Base-by-base conservation (phyloP, 2,797 vertebrate genomes). In the Smutsia gigantea region DNA sequence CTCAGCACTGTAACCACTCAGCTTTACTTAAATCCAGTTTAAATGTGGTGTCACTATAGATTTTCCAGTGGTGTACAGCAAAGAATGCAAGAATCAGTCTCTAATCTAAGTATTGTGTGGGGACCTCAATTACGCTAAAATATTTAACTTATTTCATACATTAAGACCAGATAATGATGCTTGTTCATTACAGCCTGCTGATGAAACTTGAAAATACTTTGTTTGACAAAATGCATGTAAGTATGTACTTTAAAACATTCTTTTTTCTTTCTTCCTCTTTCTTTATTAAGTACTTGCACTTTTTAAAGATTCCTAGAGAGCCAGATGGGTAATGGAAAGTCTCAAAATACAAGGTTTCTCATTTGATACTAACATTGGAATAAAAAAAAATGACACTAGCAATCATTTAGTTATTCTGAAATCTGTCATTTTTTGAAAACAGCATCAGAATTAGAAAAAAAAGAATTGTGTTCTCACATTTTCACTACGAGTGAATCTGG, bases 391-490 rank as follows among this genome's bases (percentile, higher is more conserved):
- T 74, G 69, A 96, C 66, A 61, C 34, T 87, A 84, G 69, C 55
- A 93, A 96, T 93, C 92, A 97, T 97, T 97, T 94, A 90, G 79
- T 93, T 82, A 61, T 95, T 93, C 93, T 95, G 78, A 98, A 97
- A 97, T 64, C 91, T 96, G 94, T 95, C 83, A 84, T 59, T 79
- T 95, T 91, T 95, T 77, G 68, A 90, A 93, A 96, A 77, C 85
- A 77, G 77, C n/a, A 84, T 68, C 77, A 77, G 77, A 92, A 87
- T 96, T 89, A 94, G 86, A 89, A 96, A 96, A 90, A 63, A 85
- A 84, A 95, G 61, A 89, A 82, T 69, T 29, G 57, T 83, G 42
- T 93, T 86, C 86, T 88, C 81, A 93, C 59, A 87, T 93, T 92
- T 84, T 87, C 57, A 49, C 42, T 74, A n/a, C 51, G 27, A 55